Evolutionary conservation across 2,888 invertebrate species (phyloP), one percentile per base, ranked within the genome.

Genomic region (Plebejus melissa): DNA sequence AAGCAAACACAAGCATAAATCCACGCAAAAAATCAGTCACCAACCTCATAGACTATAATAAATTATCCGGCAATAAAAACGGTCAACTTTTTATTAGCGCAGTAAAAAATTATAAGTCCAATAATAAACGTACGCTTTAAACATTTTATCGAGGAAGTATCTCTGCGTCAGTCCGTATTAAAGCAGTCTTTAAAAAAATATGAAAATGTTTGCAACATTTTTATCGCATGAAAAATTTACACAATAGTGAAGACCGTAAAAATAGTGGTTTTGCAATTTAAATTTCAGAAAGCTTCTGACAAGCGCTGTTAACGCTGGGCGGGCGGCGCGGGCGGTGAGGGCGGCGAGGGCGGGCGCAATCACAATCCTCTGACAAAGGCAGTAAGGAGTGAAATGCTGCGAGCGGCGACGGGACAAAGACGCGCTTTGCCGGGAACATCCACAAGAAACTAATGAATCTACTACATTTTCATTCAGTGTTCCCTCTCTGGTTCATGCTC

Each of bases 321-420:
- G 80, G 77, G 77, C 78, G 80, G 79, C 77, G 80, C 80, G 77
- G 80, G 78, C 79, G 79, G 77, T 75, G 78, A 80, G 79, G 78
- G 57, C 57, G 80, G 80, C 81, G 82, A 82, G 46, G 46, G 81
- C 80, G 83, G 82, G 83, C 78, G 83, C 84, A 85, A 85, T 85
- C 84, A 84, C 84, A 83, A 86, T 85, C 86, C 16, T 85, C 85
- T 82, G 84, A 84, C 83, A 84, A 84, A 85, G 83, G 85, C 83
- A 82, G 82, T 82, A 82, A 82, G 79, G 81, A 77, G 80, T 80
- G 85, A 85, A 86, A 85, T 85, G 85, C 84, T 83, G 82, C 83
- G 82, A 86, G 83, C 85, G 85, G 84, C 83, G 83, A 84, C 85
- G 80, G 81, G 85, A 86, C 85, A 87, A 88, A 86, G 84, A 82